Evolutionary conservation across 2,113 vertebrate species (phyloP).

Genomic region (Heliornis fulica): DNA sequence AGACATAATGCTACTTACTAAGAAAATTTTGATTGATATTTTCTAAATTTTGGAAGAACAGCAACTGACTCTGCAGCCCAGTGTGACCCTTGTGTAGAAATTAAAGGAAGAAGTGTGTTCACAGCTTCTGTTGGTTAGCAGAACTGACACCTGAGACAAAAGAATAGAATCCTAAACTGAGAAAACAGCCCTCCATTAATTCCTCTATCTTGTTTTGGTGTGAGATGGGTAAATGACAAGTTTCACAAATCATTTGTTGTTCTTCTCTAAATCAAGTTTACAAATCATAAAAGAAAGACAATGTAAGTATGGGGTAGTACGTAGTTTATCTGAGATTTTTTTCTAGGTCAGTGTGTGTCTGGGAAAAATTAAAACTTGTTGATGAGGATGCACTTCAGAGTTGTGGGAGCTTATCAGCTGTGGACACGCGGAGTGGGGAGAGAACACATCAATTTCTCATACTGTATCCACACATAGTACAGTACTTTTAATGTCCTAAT

Average conservation of each 20-base stretch:
- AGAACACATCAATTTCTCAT: not conserved
- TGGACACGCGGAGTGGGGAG: not conserved
- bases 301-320: not conserved
- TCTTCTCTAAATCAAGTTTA: conserved; percentile 20
- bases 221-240: not conserved
- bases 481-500: not conserved
- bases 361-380: not conserved
- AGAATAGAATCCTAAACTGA: not conserved
- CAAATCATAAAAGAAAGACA: not conserved
- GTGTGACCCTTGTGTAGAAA: not conserved
- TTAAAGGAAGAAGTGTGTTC: not conserved
- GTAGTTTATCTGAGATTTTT: not conserved
- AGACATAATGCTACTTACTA: not conserved
- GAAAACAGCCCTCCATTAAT: not conserved
- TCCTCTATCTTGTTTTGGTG: not conserved
- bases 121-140: not conserved
- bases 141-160: not conserved
- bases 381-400: not conserved
- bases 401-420: not conserved
- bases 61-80: not conserved
- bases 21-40: not conserved
- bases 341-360: not conserved
- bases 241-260: conserved; percentile 13
- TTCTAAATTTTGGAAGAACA: not conserved
- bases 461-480: not conserved